A percentile compares a stretch with the other conserved stretches of the same genome.
Conservation (phyloP, 2,113 vertebrate genomes). For the Choloepus hoffmanni region DNA sequence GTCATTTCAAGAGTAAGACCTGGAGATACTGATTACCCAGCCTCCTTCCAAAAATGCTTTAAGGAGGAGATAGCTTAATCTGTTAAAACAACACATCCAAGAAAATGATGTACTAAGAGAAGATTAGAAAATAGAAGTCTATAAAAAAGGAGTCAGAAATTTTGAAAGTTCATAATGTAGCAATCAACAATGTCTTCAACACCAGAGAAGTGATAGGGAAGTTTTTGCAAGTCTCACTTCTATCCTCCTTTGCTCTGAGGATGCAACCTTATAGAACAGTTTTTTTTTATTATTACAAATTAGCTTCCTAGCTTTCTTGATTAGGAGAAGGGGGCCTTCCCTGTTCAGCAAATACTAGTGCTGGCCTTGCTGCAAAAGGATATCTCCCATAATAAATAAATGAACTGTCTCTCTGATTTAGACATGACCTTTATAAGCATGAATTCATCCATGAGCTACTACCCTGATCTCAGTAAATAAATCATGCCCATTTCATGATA, state of each 20-base stretch:
- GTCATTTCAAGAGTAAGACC: background rate
- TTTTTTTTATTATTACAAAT: background rate
- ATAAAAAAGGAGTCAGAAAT: constrained; percentile 26
- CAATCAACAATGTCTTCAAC: background rate
- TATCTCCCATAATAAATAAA: constrained; percentile 6
- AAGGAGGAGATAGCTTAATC: constrained; percentile 7
- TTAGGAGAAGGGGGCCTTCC: background rate
- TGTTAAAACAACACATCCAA: background rate
- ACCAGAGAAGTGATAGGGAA: background rate
- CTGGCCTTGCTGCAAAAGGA: background rate
- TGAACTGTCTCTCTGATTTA: background rate
- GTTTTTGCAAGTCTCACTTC: background rate
- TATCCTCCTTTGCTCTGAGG: background rate
- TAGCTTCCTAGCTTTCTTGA: background rate
- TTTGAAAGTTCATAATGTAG: background rate
- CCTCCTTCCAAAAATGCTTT: background rate
- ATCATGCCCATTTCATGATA: background rate
- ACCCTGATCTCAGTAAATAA: background rate
- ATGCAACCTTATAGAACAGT: background rate
- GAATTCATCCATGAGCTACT: background rate
- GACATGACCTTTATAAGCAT: background rate
- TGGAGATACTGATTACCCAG: background rate
- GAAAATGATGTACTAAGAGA: background rate
- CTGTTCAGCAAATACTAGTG: background rate
- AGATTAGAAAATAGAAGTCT: background rate